Conservation (phyloP, 2,113 vertebrate species). For the Oncorhynchus clarkii region DNA sequence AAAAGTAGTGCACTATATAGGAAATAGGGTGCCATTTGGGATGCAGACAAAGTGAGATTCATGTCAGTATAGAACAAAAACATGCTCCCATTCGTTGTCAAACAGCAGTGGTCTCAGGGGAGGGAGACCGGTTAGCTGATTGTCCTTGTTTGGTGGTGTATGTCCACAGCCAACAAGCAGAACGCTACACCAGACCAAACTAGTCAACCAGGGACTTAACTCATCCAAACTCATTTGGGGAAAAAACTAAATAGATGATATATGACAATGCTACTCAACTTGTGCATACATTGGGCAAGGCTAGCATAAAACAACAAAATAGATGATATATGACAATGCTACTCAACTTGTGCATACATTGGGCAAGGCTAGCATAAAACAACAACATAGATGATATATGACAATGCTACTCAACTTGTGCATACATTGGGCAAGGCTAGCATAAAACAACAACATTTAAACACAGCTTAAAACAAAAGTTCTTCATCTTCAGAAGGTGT, state of each 20-base stretch:
- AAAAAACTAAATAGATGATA: not conserved
- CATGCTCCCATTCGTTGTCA: constrained; percentile 1
- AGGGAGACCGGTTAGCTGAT: constrained; percentile 30
- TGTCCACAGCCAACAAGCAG: constrained; percentile 49
- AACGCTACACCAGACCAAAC: constrained; percentile 21
- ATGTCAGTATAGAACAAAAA: constrained; percentile 40
- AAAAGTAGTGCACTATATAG: too few species aligned
- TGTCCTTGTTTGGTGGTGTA: constrained; percentile 40
- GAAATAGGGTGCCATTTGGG: too few species aligned
- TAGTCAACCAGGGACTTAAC: not conserved
- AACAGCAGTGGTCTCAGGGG: constrained; percentile 25
- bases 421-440: constrained; percentile 10
- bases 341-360: constrained; percentile 22
- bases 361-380: constrained; percentile 23
- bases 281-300: constrained; percentile 16
- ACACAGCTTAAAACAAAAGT: constrained; percentile 32
- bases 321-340: constrained; percentile 6
- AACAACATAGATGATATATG: not conserved
- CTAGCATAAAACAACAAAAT: too few species aligned
- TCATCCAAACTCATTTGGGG: constrained; percentile 7
- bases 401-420: constrained; percentile 18
- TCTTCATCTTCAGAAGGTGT: constrained; percentile 60
- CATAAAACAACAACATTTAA: constrained; percentile 29
- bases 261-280: constrained; percentile 12
- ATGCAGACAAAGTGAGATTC: constrained; percentile 29